Evolutionary conservation across 2,888 invertebrate genomes (phyloP), one percentile per base, ranked within the genome.

Genomic region (Mellilla xanthometata): DNA sequence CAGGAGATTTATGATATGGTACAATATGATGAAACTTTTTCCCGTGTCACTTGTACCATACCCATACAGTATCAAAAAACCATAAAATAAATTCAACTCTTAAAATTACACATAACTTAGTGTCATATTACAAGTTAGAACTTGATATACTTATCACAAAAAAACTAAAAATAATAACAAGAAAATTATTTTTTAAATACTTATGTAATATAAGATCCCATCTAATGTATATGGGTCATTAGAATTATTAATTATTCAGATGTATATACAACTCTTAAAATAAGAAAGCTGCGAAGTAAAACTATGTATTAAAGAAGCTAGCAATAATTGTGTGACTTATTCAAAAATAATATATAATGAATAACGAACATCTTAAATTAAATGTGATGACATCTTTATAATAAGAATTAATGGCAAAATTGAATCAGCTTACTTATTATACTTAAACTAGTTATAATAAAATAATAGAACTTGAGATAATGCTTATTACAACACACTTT

Each of bases 181-280:
- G 60, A 72, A 28, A 10, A 3, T 28, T 9, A 30, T n/a, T 30
- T 63, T 74, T 68, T 73, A 68, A 68, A 69, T 71, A 72, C 67
- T 62, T 69, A 73, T 29, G 23, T 39, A 53, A 62, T 56, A 36
- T 36, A 65, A 61, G 63, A 70, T 52, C 60, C 67, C 70, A 68
- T 65, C 72, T 59, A 72, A 80, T 73, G 73, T 68, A 70, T 54
- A 56, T 5, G n/a, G 60, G 57, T 66, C 75, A 71, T 70, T 72
- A 76, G 72, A 69, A 33, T 41, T 47, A 19, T 1, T 85, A 84
- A 84, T 82, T 85, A 85, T n/a, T n/a, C n/a, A n/a, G n/a, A n/a
- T n/a, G n/a, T 80, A 77, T 86, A 79, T 86, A 85, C 84, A 86
- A 68, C 61, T 59, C 72, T 76, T 78, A 80, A 62, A 40, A 65